phyloP scores from a whole-genome alignment of 2,888 invertebrate genomes.

The Zhuqinia jingwanae region DNA sequence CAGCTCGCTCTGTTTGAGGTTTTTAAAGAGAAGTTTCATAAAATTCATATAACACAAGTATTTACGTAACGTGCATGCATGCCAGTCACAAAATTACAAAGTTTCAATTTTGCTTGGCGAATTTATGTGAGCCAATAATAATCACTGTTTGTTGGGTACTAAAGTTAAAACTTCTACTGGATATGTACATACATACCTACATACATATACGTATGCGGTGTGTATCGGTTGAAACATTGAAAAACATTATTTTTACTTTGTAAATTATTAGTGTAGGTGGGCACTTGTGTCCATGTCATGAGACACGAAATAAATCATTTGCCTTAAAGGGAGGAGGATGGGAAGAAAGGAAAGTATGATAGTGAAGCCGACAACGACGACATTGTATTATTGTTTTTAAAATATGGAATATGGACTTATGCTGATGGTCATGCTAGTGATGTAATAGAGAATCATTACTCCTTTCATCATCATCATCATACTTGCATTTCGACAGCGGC shows the following conservation, averaged over 20 bases:
- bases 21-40: background rate
- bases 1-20: background rate
- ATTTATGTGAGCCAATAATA: slow-evolving; percentile 26
- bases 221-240: no score
- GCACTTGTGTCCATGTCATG: slow-evolving; percentile 46
- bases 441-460: slow-evolving; percentile 24
- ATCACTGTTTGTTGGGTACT: background rate
- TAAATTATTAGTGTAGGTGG: slow-evolving; percentile 64
- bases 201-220: no score
- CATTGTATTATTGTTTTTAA: slow-evolving; percentile 47
- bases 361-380: slow-evolving; percentile 26
- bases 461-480: background rate
- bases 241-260: slow-evolving; percentile 32
- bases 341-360: background rate
- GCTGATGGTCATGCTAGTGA: slow-evolving; percentile 28
- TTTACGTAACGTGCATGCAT: no score
- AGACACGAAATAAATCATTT: slow-evolving; percentile 61
- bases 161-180: slow-evolving; percentile 24
- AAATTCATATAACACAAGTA: no score
- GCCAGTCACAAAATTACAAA: slow-evolving; percentile 1
- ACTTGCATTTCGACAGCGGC: background rate
- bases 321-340: slow-evolving; percentile 56
- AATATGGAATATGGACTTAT: slow-evolving; percentile 28
- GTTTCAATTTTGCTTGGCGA: slow-evolving; percentile 37
- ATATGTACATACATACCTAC: background rate